Evolutionary conservation across 2,113 vertebrate species (phyloP), one percentile per base, ranked within the genome.

Genomic region (Calyptommatus sinebrachiatus): DNA sequence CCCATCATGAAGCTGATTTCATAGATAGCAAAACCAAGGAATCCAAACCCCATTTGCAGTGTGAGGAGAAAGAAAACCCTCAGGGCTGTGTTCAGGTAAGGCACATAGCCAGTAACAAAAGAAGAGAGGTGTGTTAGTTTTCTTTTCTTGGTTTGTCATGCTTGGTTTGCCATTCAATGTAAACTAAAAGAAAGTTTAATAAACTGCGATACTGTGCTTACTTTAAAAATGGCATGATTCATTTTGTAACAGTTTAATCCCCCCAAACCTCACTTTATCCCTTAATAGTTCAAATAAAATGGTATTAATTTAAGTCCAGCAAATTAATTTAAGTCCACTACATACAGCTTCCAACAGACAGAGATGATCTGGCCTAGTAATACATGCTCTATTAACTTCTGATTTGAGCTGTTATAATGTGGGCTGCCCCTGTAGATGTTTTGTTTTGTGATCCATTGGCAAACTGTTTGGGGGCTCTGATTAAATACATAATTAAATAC

Each of bases 31-130:
- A 74, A 0, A 45, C 0, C 2, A 16, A 24, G 18, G 62, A 61
- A 62, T 5, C 46, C 81, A 81, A 3, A 35, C 53, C 62, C 50
- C 63, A 71, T 22, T 76, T 5, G 0, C 28, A 80, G 50, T 71
- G 69, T 3, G 73, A 0, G 0, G 80, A 21, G 77, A 67, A 80
- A 79, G n/a, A 35, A 16, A 14, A 1, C 78, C 3, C 31, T 1
- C 29, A 18, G 46, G 5, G 22, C 0, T 1, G 2, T 28, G 16
- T 41, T 71, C 88, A 89, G 91, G 90, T 93, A 89, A 88, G 90
- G 92, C 88, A 87, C 22, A 21, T 4, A 35, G 87, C 3, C 24
- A 0, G n/a, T 22, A 11, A 71, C 35, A 29, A 24, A 41, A 77
- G 2, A 57, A 7, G n/a, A 57, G 18, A 18, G 53, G 53, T 4